Base-by-base conservation (phyloP, 2,113 vertebrate species). In the Brevimyrus niger region DNA sequence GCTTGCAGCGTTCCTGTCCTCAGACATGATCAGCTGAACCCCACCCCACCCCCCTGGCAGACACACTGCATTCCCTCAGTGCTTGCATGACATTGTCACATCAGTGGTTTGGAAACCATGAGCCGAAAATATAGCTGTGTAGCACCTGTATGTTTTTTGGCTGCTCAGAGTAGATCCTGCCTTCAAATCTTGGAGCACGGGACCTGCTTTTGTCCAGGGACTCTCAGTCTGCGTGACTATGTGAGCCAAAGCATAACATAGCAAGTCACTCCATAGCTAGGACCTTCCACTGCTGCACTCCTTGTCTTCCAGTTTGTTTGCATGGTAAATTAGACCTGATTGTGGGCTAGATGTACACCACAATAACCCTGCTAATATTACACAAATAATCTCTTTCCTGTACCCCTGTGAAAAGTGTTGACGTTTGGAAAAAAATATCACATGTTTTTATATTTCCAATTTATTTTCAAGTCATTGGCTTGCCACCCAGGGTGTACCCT, bases 1-100 rank as follows among this genome's bases (percentile, higher is more conserved):
- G 47, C 35, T 17, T 80, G 44, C 88, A 35, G 87, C 69, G 65
- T 38, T 82, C 69, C 69, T 46, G 35, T 65, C 87, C 21, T 38
- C n/a, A 50, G 4, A 86, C 83, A 13, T 2, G 44, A 86, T 15
- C 80, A 27, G 61, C 27, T 91, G 90, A 89, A 90, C 90, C 86
- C 90, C 92, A 4, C 7, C 2, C 90, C 92, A 92, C 92, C 92
- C 91, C 91, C 91, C 80, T 13, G 84, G 80, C 90, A 91, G 90
- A 89, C 92, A 92, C 91, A 91, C 93, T 92, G 92, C 92, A 94
- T 93, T 92, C n/a, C 27, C 86, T 87, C 15, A 19, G 50, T 31
- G 8, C 38, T 35, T 4, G 3, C 17, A 31, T 87, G 86, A 55
- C 50, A 4, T 55, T 21, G 50, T 53, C n/a, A 87, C 23, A 21